Base-by-base conservation (phyloP, 2,113 vertebrate species). In the Peromyscus polionotus region DNA sequence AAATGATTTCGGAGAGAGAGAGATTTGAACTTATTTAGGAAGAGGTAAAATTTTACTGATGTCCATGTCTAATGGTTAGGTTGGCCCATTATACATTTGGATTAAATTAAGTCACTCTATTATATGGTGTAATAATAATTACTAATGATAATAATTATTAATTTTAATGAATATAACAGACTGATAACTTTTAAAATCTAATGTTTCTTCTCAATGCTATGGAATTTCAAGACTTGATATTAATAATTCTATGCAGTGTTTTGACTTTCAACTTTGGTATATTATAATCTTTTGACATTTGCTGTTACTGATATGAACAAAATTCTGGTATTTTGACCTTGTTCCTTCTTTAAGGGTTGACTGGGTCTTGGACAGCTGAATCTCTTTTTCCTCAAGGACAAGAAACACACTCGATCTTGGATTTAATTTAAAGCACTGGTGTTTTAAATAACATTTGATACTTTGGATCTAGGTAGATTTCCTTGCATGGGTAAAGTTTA, bases 401-500 rank as follows among this genome's bases (percentile, higher is more conserved):
- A 77, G 20, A 94, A 91, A 57, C 57, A 67, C 4, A 77, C 24
- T 88, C 92, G 86, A 51, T 68, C 17, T 51, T 95, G 42, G 6
- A 77, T 95, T 95, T 83, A 36, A 90, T 79, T 94, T 96, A 93
- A 97, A 75, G 10, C 42, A 83, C 57, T 76, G 42, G 26, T 26
- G 4, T 84, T 92, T 80, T 95, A 96, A 92, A 76, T 88, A 85
- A 93, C 90, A 42, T 88, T 67, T 93, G 76, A 70, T 28, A 95
- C 7, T 94, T 93, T 84, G 61, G 0, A 70, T 31, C 19, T 75
- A 13, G 7, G 14, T 11, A 93, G 28, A 33, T 65, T 70, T 95
- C 80, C 61, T 81, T 93, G 83, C 54, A 80, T 65, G 72, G 91
- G 12, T 22, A 94, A 94, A 89, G 84, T 76, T 70, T 89, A 57